Percentiles rank a stretch among this genome's conserved stretches.
phyloP scores from a whole-genome alignment of 2,888 invertebrate species.

The Pristionchus fissidentatus region DNA sequence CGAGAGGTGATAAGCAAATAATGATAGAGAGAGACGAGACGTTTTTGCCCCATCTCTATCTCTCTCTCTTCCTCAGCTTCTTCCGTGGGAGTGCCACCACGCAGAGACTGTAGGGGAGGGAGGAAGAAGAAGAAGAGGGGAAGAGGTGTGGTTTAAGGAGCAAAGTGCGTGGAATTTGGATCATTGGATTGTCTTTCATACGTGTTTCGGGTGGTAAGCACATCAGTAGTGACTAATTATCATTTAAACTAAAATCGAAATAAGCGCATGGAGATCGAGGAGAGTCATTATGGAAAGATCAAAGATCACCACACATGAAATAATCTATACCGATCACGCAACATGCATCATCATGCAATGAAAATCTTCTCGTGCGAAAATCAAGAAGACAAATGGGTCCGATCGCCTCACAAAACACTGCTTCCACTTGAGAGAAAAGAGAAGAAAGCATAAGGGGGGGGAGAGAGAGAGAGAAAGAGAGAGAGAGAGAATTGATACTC shows the following conservation, averaged over 20 bases:
- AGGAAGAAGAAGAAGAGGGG: neutral
- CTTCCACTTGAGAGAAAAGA: slow-evolving; percentile 33
- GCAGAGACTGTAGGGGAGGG: slow-evolving; percentile 3
- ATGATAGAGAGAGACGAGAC: neutral
- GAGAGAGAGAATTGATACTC: slow-evolving; percentile 30
- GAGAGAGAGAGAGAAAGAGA: neutral
- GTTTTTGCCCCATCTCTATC: neutral
- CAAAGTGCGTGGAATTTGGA: neutral
- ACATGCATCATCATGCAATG: too few species aligned
- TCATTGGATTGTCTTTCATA: neutral
- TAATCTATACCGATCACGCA: too few species aligned
- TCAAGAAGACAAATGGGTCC: neutral
- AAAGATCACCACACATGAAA: too few species aligned
- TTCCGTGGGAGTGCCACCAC: neutral
- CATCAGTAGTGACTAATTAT: neutral
- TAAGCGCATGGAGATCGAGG: neutral
- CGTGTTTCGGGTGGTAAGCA: neutral
- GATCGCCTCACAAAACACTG: neutral
- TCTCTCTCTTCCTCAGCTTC: neutral
- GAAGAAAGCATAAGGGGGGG: neutral
- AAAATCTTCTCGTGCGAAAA: too few species aligned
- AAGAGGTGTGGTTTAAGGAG: neutral
- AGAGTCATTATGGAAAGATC: neutral
- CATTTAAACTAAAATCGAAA: too few species aligned
- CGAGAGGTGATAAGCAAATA: slow-evolving; percentile 28